Evolutionary conservation across 1,140 invertebrate genomes (phyloP).

Genomic region (Ooceraea biroi): DNA sequence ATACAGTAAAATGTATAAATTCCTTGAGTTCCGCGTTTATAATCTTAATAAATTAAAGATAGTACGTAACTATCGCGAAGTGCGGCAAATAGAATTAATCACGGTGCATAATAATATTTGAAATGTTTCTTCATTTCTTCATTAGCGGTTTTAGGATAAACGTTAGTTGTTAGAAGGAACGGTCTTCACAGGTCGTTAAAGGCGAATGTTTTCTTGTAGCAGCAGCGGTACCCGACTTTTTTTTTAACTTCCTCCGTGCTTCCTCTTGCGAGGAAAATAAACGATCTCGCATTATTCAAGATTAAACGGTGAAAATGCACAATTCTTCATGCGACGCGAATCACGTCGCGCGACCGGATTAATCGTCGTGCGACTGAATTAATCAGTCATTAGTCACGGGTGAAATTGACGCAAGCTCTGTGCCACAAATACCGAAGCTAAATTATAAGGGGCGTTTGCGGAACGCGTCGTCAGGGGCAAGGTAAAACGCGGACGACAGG

Average conservation of each 20-base stretch:
- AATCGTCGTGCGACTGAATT: constrained; percentile 7
- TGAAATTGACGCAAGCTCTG: constrained; percentile 34
- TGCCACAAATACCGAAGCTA: constrained; percentile 16
- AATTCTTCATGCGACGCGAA: background rate
- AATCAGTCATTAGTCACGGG: constrained; percentile 10
- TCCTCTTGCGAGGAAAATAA: constrained; percentile 8
- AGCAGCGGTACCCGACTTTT: background rate
- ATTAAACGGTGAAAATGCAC: constrained; percentile 44
- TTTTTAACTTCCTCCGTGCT: background rate
- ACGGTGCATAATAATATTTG: background rate
- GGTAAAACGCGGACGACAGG: constrained; percentile 30
- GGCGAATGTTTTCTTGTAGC: background rate
- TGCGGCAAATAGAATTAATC: no score
- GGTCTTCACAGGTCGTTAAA: background rate
- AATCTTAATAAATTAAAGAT: no score
- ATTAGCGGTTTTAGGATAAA: background rate
- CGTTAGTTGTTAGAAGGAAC: background rate
- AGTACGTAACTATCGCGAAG: no score
- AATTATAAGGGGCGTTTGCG: background rate
- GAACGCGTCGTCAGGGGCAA: constrained; percentile 36
- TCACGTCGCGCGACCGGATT: constrained; percentile 6
- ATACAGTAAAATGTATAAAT: no score
- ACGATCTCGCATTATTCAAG: background rate
- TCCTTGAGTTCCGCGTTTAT: no score
- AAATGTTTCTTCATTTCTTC: background rate